Evolutionary conservation across 2,888 invertebrate species (phyloP).

Genomic region (Heliconius erato): DNA sequence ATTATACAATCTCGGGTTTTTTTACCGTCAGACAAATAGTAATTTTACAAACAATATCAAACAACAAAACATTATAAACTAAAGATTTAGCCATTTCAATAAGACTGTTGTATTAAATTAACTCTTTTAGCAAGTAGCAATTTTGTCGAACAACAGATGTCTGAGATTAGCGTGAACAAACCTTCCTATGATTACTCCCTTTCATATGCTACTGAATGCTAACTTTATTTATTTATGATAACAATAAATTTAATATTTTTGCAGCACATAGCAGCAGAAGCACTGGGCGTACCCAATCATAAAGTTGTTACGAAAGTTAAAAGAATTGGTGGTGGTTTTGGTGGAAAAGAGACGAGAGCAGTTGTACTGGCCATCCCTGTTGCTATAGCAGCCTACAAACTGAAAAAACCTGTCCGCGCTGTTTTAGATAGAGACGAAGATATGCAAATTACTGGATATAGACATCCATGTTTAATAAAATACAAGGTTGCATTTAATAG

Average conservation of each 20-base stretch:
- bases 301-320: slow-evolving; percentile 90
- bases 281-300: slow-evolving; percentile 88
- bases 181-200: not conserved
- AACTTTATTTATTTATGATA: not conserved
- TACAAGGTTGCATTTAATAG: slow-evolving; percentile 91
- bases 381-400: slow-evolving; percentile 90
- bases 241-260: slow-evolving; percentile 41
- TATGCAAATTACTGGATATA: slow-evolving; percentile 91
- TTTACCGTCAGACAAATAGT: too few relatives aligned
- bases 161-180: too few relatives aligned
- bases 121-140: too few relatives aligned
- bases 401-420: slow-evolving; percentile 89
- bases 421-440: slow-evolving; percentile 95
- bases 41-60: too few relatives aligned
- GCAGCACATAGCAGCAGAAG: slow-evolving; percentile 87
- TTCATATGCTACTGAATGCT: not conserved
- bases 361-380: slow-evolving; percentile 87
- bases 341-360: slow-evolving; percentile 93
- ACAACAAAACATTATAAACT: too few relatives aligned
- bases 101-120: too few relatives aligned
- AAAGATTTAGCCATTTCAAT: too few relatives aligned
- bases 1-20: too few relatives aligned
- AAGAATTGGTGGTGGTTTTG: slow-evolving; percentile 94
- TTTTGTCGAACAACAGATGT: too few relatives aligned
- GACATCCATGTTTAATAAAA: slow-evolving; percentile 92